These are phyloP conservation scores for Rynchops niger DNA, from an alignment of 2,113 vertebrate species.

Conservation along the genomic window DNA sequence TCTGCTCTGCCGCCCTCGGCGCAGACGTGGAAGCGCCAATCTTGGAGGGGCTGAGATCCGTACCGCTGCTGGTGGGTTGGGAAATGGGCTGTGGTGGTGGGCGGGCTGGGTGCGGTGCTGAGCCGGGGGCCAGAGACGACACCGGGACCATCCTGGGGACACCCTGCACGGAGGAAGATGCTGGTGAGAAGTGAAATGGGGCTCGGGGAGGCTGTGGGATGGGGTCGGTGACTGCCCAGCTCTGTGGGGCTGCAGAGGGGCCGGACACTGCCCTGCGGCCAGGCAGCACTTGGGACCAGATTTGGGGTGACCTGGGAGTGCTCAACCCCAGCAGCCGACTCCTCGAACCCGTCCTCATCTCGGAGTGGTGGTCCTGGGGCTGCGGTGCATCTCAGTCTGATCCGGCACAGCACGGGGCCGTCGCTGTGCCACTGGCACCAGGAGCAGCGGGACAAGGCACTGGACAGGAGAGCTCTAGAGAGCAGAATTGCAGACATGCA, in stretches of 20 bases:
- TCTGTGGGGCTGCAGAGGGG: background rate
- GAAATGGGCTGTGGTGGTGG: background rate
- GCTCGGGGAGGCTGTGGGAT: background rate
- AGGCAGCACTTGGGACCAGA: background rate
- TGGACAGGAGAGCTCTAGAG: background rate
- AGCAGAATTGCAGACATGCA: rapidly evolving
- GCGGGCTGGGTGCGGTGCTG: background rate
- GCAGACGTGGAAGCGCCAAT: rapidly evolving
- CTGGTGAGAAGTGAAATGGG: background rate
- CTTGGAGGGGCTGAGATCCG: background rate
- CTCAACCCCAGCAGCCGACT: no score
- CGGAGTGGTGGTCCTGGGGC: rapidly evolving
- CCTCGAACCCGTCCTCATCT: background rate
- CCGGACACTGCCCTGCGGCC: rapidly evolving
- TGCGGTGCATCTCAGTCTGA: rapidly evolving
- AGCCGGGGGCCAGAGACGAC: background rate
- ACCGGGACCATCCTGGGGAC: background rate
- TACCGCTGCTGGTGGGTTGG: background rate
- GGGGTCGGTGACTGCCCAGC: rapidly evolving
- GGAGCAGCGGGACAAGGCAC: background rate
- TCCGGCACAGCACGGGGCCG: background rate
- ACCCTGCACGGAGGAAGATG: background rate
- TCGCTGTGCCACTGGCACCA: background rate
- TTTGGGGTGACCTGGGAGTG: background rate
- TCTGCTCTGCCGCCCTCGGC: background rate